Base-by-base conservation (phyloP, 2,113 vertebrate species). In the Blennius ocellaris region DNA sequence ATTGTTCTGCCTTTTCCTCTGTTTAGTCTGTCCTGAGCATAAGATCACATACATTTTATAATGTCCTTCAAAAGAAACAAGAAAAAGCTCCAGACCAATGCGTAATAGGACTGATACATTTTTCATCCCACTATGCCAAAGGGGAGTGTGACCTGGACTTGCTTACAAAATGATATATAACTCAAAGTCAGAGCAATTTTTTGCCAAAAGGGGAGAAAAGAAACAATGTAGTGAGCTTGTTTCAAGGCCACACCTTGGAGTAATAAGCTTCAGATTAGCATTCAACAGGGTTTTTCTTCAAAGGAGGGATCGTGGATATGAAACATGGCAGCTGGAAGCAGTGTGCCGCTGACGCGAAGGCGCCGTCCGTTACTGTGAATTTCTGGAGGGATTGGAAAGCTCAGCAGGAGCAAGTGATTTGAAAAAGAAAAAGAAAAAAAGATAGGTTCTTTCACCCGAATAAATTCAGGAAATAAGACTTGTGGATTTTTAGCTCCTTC, bases 311-410 rank as follows among this genome's bases (percentile, higher is more conserved):
- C 3, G 10, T 37, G 48, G 40, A 76, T 53, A 45, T 69, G 37
- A 69, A 49, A 45, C 43, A 54, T 8, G 37, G 11, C 12, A 14
- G 14, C 52, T 73, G 45, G 21, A 55, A 17, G 47, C 16, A 50
- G 62, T 57, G 30, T 45, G 16, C 58, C 36, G 21, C 48, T 65
- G 51, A 64, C 39, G 48, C 21, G 8, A 68, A 50, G 49, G 8
- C 21, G 44, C 6, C 44, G 39, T 43, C 11, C 12, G 38, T 47
- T 63, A 11, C 39, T 48, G 11, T 40, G 5, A 38, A 61, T 9
- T 45, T 10, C 44, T 57, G n/a, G 11, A 41, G 12, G 21, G n/a
- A 39, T 41, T 45, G 36, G 8, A 36, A 7, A 62, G 64, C 49
- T 16, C 37, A 71, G 43, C 8, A 41, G 9, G 39, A 63, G 1